Evolutionary conservation across 2,888 invertebrate genomes (phyloP).

Genomic region (Metacarcinus magister): DNA sequence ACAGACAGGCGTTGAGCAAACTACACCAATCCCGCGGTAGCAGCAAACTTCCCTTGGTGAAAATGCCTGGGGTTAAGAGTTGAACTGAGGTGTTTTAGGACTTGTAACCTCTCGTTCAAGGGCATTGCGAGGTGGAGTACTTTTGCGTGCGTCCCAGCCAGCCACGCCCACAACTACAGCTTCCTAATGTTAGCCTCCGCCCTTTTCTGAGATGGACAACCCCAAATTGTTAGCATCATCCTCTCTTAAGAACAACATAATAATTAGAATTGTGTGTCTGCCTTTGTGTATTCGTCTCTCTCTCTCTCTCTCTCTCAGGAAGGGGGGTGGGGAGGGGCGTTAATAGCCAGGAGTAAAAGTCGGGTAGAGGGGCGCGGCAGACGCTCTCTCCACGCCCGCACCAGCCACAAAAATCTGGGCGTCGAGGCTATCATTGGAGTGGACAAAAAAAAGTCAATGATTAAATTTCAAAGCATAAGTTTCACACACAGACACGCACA

Average conservation of each 20-base stretch:
- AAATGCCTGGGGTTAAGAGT: slow-evolving; percentile 39
- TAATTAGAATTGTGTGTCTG: slow-evolving; percentile 11
- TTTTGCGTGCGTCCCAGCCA: not conserved
- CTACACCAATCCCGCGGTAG: not conserved
- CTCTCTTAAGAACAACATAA: not conserved
- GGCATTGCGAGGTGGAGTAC: not conserved
- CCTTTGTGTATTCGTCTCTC: not conserved
- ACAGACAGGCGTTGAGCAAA: too few relatives aligned
- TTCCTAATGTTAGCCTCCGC: not conserved
- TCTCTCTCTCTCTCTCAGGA: too few relatives aligned
- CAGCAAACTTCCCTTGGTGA: not conserved
- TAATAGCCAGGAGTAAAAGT: too few relatives aligned
- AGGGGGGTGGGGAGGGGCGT: too few relatives aligned
- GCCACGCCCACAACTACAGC: not conserved
- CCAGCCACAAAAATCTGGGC: too few relatives aligned
- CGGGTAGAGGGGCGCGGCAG: too few relatives aligned
- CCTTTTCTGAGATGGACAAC: not conserved
- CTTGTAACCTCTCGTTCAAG: not conserved
- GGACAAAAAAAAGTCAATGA: too few relatives aligned
- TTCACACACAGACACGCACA: too few relatives aligned
- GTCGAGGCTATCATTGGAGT: too few relatives aligned
- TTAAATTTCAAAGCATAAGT: too few relatives aligned
- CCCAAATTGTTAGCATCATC: not conserved
- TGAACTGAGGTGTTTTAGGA: not conserved
- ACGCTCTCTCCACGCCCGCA: too few relatives aligned